Conservation (phyloP, 2,113 vertebrate genomes). For the Passer domesticus region DNA sequence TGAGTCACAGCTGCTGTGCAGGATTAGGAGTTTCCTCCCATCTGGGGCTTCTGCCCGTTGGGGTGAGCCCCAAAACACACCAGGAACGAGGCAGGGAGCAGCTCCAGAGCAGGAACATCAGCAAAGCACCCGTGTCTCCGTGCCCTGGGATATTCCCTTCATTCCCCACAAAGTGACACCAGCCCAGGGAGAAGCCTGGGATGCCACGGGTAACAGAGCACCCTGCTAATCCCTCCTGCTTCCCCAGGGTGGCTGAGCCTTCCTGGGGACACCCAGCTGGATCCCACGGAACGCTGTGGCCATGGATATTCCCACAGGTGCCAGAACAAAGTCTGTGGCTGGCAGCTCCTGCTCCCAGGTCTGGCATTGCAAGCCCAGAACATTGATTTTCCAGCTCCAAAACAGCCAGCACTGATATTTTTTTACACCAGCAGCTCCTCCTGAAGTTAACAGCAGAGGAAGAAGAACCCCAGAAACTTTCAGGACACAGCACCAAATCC, state of each 20-base stretch:
- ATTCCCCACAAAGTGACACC: background rate
- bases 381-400: background rate
- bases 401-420: background rate
- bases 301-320: background rate
- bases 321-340: background rate
- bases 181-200: background rate
- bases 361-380: background rate
- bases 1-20: background rate
- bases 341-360: background rate
- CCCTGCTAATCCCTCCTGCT: background rate
- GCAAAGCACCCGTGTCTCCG: background rate
- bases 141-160: background rate
- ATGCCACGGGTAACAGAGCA: background rate
- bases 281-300: background rate
- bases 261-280: background rate
- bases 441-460: background rate
- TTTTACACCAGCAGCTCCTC: background rate
- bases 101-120: background rate
- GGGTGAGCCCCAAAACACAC: background rate
- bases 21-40: background rate
- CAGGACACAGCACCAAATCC: background rate
- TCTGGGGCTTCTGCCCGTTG: rapidly evolving
- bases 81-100: background rate
- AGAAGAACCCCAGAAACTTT: background rate
- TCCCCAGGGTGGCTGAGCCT: background rate